Evolutionary conservation across 2,113 vertebrate species (phyloP).

Genomic region (Boleophthalmus pectinirostris): DNA sequence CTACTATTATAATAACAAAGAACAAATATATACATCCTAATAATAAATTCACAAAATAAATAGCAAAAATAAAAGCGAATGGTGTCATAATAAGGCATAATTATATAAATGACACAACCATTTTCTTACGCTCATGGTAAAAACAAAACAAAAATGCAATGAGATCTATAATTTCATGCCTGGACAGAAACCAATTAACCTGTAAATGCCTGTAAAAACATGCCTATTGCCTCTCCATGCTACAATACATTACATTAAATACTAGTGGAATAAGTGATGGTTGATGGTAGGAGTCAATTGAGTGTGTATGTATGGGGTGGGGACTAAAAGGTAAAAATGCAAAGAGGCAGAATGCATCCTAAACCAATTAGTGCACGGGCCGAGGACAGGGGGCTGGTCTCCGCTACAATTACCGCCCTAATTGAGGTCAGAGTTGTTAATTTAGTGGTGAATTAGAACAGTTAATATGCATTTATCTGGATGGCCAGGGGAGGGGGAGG

Average conservation of each 20-base stretch:
- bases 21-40: too few species aligned
- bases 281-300: slow-evolving; percentile 11
- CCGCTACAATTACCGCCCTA: slow-evolving; percentile 77
- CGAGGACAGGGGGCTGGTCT: slow-evolving; percentile 58
- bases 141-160: too few species aligned
- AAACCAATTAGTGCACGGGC: slow-evolving; percentile 72
- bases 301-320: not conserved
- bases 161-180: too few species aligned
- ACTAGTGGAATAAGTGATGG: slow-evolving; percentile 23
- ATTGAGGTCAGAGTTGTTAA: slow-evolving; percentile 84
- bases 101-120: too few species aligned
- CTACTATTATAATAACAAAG: too few species aligned
- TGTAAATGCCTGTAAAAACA: not conserved
- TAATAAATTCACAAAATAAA: too few species aligned
- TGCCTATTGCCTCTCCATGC: too few species aligned
- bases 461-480: slow-evolving; percentile 80
- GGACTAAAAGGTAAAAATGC: slow-evolving; percentile 13
- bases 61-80: too few species aligned
- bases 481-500: slow-evolving; percentile 76
- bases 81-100: too few species aligned
- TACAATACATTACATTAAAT: not conserved
- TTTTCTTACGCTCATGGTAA: too few species aligned
- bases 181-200: not conserved
- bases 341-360: slow-evolving; percentile 50
- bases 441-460: slow-evolving; percentile 83